A percentile compares a stretch with the other conserved stretches of the same genome.
phyloP scores from a whole-genome alignment of 2,113 vertebrate species.

The Speoplatyrhinus poulsoni region DNA sequence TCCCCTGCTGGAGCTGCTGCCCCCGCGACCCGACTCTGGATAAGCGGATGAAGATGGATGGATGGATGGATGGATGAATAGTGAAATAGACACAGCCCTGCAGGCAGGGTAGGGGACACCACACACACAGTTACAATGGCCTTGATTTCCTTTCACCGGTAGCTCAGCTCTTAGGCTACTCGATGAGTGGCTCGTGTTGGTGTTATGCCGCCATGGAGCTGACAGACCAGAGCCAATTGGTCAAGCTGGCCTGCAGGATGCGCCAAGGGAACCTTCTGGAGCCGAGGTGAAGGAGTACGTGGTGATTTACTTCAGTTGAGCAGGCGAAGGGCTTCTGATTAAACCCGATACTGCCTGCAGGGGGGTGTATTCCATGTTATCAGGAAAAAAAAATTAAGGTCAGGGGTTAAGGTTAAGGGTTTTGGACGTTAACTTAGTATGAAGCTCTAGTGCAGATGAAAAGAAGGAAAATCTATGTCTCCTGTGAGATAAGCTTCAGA shows the following conservation, averaged over 20 bases:
- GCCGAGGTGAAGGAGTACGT: constrained; percentile 37
- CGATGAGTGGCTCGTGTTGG: too few relatives aligned
- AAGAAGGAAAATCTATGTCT: not conserved
- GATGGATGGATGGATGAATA: too few relatives aligned
- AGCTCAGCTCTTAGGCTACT: too few relatives aligned
- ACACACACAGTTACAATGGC: constrained; percentile 22
- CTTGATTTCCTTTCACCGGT: not conserved
- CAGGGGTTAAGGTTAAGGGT: constrained; percentile 46
- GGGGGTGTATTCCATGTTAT: constrained; percentile 40
- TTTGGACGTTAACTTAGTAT: constrained; percentile 38
- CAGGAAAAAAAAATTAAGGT: constrained; percentile 46
- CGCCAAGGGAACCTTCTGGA: constrained; percentile 13
- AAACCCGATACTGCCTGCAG: constrained; percentile 40
- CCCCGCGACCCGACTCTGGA: too few relatives aligned
- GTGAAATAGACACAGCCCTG: not conserved
- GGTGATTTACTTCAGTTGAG: constrained; percentile 48
- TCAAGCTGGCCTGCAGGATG: constrained; percentile 11
- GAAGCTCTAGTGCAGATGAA: constrained; percentile 6
- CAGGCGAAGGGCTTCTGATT: constrained; percentile 12
- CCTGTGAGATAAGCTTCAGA: too few relatives aligned
- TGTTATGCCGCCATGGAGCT: too few relatives aligned
- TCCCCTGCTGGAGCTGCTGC: too few relatives aligned
- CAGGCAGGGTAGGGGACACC: constrained; percentile 8
- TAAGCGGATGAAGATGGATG: too few relatives aligned
- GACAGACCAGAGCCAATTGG: too few relatives aligned